Evolutionary conservation across 64 coral and sea anemone genomes (phyloP).

Genomic region (Pocillopora verrucosa): DNA sequence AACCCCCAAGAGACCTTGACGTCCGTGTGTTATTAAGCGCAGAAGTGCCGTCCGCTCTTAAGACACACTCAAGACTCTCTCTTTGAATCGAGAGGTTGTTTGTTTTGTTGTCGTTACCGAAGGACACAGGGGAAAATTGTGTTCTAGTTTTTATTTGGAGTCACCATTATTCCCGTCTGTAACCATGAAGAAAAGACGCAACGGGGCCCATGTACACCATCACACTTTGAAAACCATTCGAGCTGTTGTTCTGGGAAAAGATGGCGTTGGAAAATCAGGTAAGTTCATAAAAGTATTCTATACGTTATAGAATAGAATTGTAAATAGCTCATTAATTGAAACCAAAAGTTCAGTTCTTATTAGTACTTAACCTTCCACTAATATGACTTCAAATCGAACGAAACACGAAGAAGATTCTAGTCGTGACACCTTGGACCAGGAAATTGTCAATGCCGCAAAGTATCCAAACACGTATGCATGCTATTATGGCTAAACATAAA

Average conservation of each 20-base stretch:
- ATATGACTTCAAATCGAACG: too few species aligned
- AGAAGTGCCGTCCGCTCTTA: neutral
- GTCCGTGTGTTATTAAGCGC: neutral
- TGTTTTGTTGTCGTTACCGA: neutral
- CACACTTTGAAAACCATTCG: constrained; percentile 55
- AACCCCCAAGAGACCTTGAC: constrained; percentile 1
- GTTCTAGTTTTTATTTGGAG: neutral
- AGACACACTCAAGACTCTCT: neutral
- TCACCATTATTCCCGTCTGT: neutral
- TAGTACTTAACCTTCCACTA: too few species aligned
- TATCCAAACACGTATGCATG: too few species aligned
- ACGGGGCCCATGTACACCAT: constrained; percentile 11
- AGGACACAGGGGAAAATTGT: neutral
- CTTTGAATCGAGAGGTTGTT: neutral
- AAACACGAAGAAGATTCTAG: too few species aligned
- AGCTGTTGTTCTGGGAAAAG: constrained; percentile 67
- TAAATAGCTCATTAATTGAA: too few species aligned
- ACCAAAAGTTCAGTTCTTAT: too few species aligned
- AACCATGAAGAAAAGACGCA: constrained; percentile 27
- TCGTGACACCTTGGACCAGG: too few species aligned
- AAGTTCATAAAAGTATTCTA: neutral
- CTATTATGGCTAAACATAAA: too few species aligned
- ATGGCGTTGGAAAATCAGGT: constrained; percentile 88
- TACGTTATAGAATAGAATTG: too few species aligned
- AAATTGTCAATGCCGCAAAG: too few species aligned